phyloP scores from a whole-genome alignment of 2,113 vertebrate genomes.

The Otus sunia region DNA sequence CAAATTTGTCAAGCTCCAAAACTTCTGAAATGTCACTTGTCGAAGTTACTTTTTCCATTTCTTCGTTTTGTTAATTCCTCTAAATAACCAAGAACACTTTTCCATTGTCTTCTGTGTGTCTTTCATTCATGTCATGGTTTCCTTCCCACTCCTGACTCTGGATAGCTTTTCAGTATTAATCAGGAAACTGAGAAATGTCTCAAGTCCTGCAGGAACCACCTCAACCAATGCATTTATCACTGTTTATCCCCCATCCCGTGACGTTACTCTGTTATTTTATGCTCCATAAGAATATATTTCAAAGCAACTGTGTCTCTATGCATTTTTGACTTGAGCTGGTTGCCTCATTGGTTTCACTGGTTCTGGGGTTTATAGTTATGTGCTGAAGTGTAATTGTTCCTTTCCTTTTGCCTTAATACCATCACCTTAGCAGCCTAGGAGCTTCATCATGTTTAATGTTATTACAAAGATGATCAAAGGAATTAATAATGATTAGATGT shows the following conservation, averaged over 20 bases:
- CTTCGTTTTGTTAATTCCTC: not conserved
- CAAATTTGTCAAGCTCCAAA: not conserved
- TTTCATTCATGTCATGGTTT: not conserved
- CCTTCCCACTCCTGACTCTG: rapidly evolving
- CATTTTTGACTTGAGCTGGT: not conserved
- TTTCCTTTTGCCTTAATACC: not conserved
- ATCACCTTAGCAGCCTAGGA: not conserved
- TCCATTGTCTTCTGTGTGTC: not conserved
- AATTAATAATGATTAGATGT: constrained; percentile 36
- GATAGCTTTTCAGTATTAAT: rapidly evolving
- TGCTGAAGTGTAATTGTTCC: not conserved
- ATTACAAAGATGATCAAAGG: not conserved
- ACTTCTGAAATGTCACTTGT: not conserved
- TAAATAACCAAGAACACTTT: not conserved
- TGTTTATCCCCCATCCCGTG: rapidly evolving
- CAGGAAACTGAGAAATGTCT: not conserved
- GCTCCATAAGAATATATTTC: not conserved
- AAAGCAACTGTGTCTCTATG: not conserved
- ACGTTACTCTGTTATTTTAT: not conserved
- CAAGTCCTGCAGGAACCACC: rapidly evolving
- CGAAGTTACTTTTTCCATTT: not conserved
- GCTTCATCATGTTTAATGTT: not conserved
- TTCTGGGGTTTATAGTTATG: not conserved
- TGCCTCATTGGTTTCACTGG: not conserved
- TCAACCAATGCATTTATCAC: not conserved